phyloP scores from a whole-genome alignment of 2,113 vertebrate species.

The Empidonax alnorum region DNA sequence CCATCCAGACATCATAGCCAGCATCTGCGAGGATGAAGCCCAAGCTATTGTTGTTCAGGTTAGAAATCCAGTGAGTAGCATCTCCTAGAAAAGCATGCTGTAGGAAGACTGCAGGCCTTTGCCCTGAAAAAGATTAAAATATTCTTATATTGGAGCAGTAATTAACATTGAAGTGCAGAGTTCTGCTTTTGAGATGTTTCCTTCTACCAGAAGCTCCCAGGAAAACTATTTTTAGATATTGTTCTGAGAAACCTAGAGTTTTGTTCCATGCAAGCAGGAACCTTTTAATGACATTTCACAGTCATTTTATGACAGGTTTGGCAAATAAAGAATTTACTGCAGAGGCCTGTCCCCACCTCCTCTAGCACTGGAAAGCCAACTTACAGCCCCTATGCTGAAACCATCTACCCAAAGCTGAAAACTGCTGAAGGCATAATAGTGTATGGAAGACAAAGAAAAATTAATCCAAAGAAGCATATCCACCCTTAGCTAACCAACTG shows the following conservation, averaged over 20 bases:
- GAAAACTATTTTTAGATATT: neutral
- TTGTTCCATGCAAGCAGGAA: neutral
- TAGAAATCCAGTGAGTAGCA: slow-evolving; percentile 93
- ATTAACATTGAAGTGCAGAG: neutral
- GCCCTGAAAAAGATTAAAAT: slow-evolving; percentile 70
- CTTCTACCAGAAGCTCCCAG: neutral
- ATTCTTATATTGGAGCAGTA: neutral
- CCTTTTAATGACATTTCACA: neutral
- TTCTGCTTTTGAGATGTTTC: neutral
- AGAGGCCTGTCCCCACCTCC: neutral
- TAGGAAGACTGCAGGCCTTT: slow-evolving; percentile 82
- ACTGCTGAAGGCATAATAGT: neutral
- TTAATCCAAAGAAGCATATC: neutral
- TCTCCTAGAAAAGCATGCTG: slow-evolving; percentile 94
- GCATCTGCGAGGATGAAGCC: slow-evolving; percentile 90
- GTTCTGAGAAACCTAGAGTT: neutral
- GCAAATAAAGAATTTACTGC: neutral
- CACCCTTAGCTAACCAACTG: neutral
- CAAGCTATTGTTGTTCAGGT: slow-evolving; percentile 85
- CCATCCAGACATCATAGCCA: slow-evolving; percentile 93
- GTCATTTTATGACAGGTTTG: neutral
- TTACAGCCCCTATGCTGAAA: neutral
- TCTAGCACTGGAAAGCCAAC: neutral
- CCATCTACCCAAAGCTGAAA: neutral
- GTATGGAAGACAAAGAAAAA: neutral